Conservation (phyloP, 2,113 vertebrate genomes). For the Chaetodon trifascialis region DNA sequence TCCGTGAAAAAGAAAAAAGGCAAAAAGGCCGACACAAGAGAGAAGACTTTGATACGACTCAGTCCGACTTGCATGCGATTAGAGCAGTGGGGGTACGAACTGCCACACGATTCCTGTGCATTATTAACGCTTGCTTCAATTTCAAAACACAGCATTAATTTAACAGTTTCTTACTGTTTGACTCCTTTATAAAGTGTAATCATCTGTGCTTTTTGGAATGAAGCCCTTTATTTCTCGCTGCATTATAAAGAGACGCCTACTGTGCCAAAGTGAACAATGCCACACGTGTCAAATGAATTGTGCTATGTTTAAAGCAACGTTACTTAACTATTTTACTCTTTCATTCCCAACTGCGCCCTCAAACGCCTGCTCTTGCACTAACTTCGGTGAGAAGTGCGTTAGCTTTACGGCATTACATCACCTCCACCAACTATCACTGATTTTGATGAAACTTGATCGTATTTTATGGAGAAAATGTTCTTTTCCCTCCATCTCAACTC, state of each 20-base stretch:
- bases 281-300: neutral
- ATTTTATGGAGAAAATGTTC: too few relatives aligned
- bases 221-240: constrained; percentile 21
- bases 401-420: too few relatives aligned
- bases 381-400: too few relatives aligned
- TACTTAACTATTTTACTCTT: too few relatives aligned
- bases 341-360: too few relatives aligned
- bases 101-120: constrained; percentile 12
- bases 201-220: constrained; percentile 1
- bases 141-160: constrained; percentile 11
- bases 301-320: neutral
- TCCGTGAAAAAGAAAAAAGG: neutral
- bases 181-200: constrained; percentile 31
- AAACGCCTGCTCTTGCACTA: too few relatives aligned
- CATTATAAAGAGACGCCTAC: constrained; percentile 4
- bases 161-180: neutral
- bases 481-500: too few relatives aligned
- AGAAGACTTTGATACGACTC: constrained; percentile 15
- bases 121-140: constrained; percentile 18
- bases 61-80: constrained; percentile 23
- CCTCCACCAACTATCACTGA: too few relatives aligned
- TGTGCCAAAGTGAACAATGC: neutral
- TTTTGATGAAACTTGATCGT: too few relatives aligned
- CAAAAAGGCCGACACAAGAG: neutral
- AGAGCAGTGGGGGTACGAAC: neutral